Conservation (phyloP, 2,888 invertebrate genomes). For the Rhamphomyia laevipes region DNA sequence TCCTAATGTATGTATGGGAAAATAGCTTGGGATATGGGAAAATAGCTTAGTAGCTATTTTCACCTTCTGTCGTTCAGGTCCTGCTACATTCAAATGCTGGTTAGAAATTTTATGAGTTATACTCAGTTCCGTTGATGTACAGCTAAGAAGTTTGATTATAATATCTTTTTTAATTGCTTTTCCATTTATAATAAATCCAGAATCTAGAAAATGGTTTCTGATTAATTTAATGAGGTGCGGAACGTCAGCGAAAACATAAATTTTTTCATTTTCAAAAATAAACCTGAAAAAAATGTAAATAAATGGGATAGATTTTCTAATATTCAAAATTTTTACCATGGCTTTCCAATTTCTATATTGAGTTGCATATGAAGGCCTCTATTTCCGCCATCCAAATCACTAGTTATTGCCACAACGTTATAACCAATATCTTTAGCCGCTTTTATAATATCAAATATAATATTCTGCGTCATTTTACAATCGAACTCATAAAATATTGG, state of each 20-base stretch:
- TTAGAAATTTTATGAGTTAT: slow-evolving; percentile 5
- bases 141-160: background rate
- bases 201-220: slow-evolving; percentile 9
- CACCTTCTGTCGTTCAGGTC: background rate
- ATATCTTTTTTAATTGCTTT: background rate
- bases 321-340: background rate
- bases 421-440: too few species aligned
- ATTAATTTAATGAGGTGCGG: slow-evolving; percentile 11
- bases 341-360: background rate
- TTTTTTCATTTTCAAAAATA: slow-evolving; percentile 4
- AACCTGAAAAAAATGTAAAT: slow-evolving; percentile 5
- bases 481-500: too few species aligned
- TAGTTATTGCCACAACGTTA: too few species aligned
- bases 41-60: background rate
- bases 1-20: background rate
- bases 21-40: background rate
- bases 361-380: too few species aligned
- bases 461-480: too few species aligned
- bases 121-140: slow-evolving; percentile 2
- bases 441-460: too few species aligned
- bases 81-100: slow-evolving; percentile 6
- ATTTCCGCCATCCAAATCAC: too few species aligned
- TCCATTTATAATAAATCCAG: slow-evolving; percentile 6
- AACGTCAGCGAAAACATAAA: slow-evolving; percentile 12
- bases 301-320: too few species aligned